Percentiles rank a stretch among this genome's conserved stretches.
Evolutionary conservation across 2,888 invertebrate species (phyloP).

Genomic region (Drosophila anomelani): DNA sequence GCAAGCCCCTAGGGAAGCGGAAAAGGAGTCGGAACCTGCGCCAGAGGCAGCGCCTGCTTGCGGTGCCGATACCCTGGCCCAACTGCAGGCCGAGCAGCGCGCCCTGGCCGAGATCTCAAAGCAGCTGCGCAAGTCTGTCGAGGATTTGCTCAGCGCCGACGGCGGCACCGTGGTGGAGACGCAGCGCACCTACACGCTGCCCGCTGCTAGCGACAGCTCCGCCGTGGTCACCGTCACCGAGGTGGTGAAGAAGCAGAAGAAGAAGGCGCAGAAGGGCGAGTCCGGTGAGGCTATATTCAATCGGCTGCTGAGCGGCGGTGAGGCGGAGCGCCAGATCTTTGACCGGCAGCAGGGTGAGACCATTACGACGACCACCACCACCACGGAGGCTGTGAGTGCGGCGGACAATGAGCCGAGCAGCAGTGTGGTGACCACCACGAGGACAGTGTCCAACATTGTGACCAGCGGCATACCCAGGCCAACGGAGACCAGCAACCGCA

Average conservation of each 20-base stretch:
- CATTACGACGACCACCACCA: conserved; percentile 80
- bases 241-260: conserved; percentile 67
- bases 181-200: conserved; percentile 66
- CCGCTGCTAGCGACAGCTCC: conserved; percentile 51
- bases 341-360: conserved; percentile 78
- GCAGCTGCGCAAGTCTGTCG: conserved; percentile 80
- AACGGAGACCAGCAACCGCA: conserved; percentile 45
- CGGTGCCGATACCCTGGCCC: conserved; percentile 65
- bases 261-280: conserved; percentile 45
- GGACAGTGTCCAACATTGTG: conserved; percentile 82
- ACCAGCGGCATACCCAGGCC: conserved; percentile 82
- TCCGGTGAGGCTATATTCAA: conserved; percentile 80
- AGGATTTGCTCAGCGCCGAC: conserved; percentile 76
- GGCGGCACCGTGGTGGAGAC: conserved; percentile 64
- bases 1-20: conserved; percentile 7
- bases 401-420: conserved; percentile 60
- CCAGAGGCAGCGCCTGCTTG: neutral
- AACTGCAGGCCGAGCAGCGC: conserved; percentile 79
- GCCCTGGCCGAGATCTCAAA: conserved; percentile 82
- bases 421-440: conserved; percentile 82
- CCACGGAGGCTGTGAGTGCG: conserved; percentile 67
- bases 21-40: neutral
- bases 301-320: conserved; percentile 73
- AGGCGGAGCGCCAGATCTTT: conserved; percentile 72
- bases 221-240: conserved; percentile 72